phyloP scores from a whole-genome alignment of 2,113 vertebrate genomes.

The Rhinichthys klamathensis region DNA sequence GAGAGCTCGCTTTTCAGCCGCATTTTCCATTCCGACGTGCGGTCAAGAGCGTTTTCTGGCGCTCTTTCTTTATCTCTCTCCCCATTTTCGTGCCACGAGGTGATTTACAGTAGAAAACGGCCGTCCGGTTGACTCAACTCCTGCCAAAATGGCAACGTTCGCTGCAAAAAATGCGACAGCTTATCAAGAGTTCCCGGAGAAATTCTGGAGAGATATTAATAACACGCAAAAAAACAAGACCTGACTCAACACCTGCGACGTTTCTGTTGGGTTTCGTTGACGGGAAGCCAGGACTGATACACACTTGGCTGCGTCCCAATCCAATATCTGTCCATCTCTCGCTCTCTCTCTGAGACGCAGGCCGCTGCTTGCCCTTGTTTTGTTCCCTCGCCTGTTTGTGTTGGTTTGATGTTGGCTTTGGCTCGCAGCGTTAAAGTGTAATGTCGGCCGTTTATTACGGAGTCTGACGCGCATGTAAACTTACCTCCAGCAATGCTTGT shows the following conservation, averaged over 20 bases:
- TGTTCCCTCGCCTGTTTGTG: constrained; percentile 18
- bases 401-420: constrained; percentile 24
- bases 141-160: constrained; percentile 45
- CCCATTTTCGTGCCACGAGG: constrained; percentile 51
- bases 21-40: constrained; percentile 45
- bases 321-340: constrained; percentile 31
- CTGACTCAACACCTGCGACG: background rate
- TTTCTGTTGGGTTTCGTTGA: background rate
- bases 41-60: constrained; percentile 1
- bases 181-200: constrained; percentile 41
- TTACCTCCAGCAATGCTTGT: constrained; percentile 39
- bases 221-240: constrained; percentile 24
- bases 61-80: constrained; percentile 1
- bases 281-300: background rate
- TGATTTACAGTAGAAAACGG: constrained; percentile 58
- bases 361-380: constrained; percentile 30
- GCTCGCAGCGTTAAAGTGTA: constrained; percentile 12
- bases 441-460: constrained; percentile 36
- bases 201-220: constrained; percentile 27
- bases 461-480: constrained; percentile 40
- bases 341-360: background rate
- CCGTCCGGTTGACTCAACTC: constrained; percentile 7
- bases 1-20: constrained; percentile 45
- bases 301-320: background rate
- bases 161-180: constrained; percentile 37